Base-by-base conservation (phyloP, 2,888 invertebrate species). In the Perizoma flavofasciatum region DNA sequence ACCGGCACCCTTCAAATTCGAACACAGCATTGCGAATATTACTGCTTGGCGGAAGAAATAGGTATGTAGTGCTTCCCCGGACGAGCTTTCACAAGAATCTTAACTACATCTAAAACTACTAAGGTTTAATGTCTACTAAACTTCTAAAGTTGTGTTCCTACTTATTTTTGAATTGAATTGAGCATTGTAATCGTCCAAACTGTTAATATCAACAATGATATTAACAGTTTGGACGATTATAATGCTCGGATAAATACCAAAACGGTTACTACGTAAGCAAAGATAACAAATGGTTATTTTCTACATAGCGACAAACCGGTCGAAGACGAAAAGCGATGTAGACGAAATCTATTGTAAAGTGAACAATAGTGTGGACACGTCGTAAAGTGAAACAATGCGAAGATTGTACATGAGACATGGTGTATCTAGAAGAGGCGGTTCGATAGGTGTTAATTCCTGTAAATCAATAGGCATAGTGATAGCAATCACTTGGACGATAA, bases 311-410 rank as follows among this genome's bases (percentile, higher is more conserved):
- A 65, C 65, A 65, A 73, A 81, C 84, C 75, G 78, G 83, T 82
- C 65, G 63, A 72, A 61, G 49, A 79, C 79, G 75, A 76, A 82
- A 81, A 82, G 73, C 77, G 72, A 72, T 78, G 78, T 73, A 77
- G 78, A 79, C 77, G 70, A 81, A 83, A 82, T 79, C 81, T 82
- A 82, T 84, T 80, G 82, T 82, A 75, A 78, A 76, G 70, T 74
- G 75, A 79, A 86, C 86, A 86, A 86, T 85, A 78, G 82, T 80
- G 79, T 79, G 81, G 82, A 84, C 83, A 82, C 75, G 74, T 83
- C 83, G 79, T 84, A 78, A 83, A 82, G 79, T 82, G 80, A 81
- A 83, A 82, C 85, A 84, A 80, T 82, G 78, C 78, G 68, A 76
- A 77, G 83, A 83, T 79, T 79, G 74, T 75, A 72, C 67, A 53